Evolutionary conservation across 2,113 vertebrate genomes (phyloP), one percentile per base, ranked within the genome.

Genomic region (Pterocles gutturalis): DNA sequence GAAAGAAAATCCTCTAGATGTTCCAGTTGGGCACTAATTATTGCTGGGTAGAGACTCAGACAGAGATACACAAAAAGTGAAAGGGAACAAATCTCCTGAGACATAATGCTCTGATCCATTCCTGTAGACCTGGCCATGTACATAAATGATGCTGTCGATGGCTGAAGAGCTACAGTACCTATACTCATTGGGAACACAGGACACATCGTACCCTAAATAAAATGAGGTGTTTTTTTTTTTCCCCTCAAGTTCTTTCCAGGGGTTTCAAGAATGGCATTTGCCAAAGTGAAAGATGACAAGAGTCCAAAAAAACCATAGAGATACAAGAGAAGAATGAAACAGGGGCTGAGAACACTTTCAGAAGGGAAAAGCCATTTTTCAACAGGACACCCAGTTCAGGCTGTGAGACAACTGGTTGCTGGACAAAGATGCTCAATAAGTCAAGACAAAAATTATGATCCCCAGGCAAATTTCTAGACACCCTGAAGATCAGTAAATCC

Each of bases 101-200:
- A 49, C 12, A 33, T 0, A 0, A 21, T 34, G 36, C 65, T 70
- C 60, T 75, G 51, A 33, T 25, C 41, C 7, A 6, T 18, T 41
- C 24, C 61, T 67, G 33, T 3, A n/a, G 31, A 17, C 5, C 8
- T n/a, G 53, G 20, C 9, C 29, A 13, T 11, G 29, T 7, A 18
- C 2, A 2, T 26, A 41, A 70, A 13, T 0, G 5, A 21, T 2
- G 0, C 33, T 24, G 53, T 2, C 10, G 0, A 4, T 21, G 19
- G 20, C 62, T 82, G 60, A 34, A 34, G 55, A 73, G 38, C 0
- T 4, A 36, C 14, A 71, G 45, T 25, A 62, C 38, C 46, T 11
- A 41, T 41, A 29, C 24, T 89, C 20, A 3, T 3, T 36, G 21
- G 43, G 33, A 71, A n/a, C 43, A 31, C 6, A n/a, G n/a, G 16